phyloP scores from a whole-genome alignment of 2,797 vertebrate species.

The Darevskia nairensis region DNA sequence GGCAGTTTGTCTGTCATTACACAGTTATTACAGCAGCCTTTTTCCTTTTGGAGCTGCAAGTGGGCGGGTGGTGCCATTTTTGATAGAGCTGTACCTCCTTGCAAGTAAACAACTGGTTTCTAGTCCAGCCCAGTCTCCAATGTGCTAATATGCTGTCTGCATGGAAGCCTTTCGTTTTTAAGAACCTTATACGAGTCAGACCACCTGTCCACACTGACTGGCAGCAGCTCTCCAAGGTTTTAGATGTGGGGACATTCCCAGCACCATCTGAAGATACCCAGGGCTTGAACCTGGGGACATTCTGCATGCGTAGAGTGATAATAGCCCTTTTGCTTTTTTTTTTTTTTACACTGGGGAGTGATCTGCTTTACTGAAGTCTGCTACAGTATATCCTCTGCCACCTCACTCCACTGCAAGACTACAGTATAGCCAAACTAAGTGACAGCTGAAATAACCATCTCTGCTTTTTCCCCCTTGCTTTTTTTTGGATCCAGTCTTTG shows the following conservation, averaged over 20 bases:
- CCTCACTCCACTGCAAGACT: not conserved
- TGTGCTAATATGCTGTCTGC: not conserved
- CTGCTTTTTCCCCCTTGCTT: too few species aligned
- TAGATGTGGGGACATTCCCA: too few species aligned
- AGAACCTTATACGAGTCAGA: too few species aligned
- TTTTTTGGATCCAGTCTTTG: not conserved
- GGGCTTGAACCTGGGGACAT: too few species aligned
- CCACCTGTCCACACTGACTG: too few species aligned
- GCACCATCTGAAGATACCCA: too few species aligned
- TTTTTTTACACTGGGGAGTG: too few species aligned
- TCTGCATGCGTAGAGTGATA: too few species aligned
- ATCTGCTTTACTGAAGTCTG: too few species aligned
- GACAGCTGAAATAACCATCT: not conserved
- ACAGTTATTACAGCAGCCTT: not conserved
- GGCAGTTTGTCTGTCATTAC: too few species aligned
- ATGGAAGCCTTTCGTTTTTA: not conserved
- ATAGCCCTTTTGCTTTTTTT: not conserved
- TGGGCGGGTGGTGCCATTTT: not conserved
- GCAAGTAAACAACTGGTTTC: not conserved
- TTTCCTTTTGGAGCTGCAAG: not conserved
- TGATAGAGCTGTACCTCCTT: not conserved
- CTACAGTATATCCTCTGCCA: not conserved
- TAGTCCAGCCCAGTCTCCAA: not conserved
- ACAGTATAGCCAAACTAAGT: not conserved
- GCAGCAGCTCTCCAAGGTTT: too few species aligned